Evolutionary conservation across 2,113 vertebrate genomes (phyloP), one percentile per base, ranked within the genome.

Genomic region (Paratilapia polleni): DNA sequence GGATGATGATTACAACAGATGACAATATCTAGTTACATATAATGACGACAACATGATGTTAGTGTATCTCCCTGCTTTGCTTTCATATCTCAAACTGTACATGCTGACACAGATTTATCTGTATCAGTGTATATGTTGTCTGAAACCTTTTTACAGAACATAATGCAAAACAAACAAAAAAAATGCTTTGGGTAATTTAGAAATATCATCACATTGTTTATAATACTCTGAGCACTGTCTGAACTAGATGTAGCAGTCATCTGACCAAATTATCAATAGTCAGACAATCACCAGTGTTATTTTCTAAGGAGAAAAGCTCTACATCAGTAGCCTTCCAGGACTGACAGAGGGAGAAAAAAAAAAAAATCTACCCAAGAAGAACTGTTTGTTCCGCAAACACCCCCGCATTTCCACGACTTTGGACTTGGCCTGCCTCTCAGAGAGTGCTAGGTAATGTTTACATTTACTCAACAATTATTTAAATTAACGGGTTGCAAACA

Each of bases 21-120:
- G 84, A 78, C 6, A n/a, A 41, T 62, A 89, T 87, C 43, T 70
- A 70, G 66, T 87, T 82, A 62, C 85, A 52, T 62, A 24, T 80
- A 31, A 76, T 80, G 82, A 70, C 2, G 24, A 81, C n/a, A 87
- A 81, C 66, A 81, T 79, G 59, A 84, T 61, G 58, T 60, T 38
- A 84, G 15, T 24, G 49, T 63, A 41, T 63, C 60, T 52, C 68
- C 73, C 78, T 4, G 52, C 22, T 81, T 63, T 41, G 73, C 58
- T 81, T 81, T 87, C 63, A 78, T 22, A 36, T 6, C 19, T 73
- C 11, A 34, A 54, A 31, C 28, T 31, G 19, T 54, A 52, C 26
- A 8, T 73, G 47, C 47, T 54, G 68, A 54, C 26, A n/a, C 47
- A 73, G 49, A 73, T 52, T 52, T 34, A 54, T 28, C 26, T 52